These are phyloP conservation scores for Carduelis carduelis DNA, from an alignment of 2,797 vertebrate genomes.

Conservation along the genomic window DNA sequence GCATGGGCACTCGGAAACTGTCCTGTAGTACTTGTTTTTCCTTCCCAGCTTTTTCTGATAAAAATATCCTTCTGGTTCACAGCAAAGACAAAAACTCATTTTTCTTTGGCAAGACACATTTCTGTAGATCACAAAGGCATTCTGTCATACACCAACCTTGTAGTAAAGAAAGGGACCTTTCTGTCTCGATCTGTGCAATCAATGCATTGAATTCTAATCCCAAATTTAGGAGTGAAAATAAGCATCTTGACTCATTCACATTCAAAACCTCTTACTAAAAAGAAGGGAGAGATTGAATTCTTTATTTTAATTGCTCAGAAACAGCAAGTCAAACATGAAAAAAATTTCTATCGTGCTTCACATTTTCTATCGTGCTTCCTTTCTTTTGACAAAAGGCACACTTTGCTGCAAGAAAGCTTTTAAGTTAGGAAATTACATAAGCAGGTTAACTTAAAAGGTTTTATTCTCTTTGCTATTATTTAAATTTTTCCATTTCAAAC, in stretches of 20 bases:
- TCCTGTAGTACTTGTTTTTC: not conserved
- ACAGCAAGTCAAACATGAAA: not conserved
- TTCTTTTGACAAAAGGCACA: not conserved
- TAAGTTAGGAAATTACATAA: not conserved
- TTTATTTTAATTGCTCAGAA: not conserved
- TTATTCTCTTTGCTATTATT: not conserved
- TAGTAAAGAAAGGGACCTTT: not conserved
- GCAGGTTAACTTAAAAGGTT: not conserved
- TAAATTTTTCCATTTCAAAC: not conserved
- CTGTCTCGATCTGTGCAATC: not conserved
- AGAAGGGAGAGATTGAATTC: not conserved
- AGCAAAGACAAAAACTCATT: not conserved
- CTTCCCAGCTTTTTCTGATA: not conserved
- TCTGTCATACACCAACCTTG: not conserved
- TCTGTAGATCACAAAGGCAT: not conserved
- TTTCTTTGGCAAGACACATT: not conserved
- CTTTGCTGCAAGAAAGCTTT: not conserved
- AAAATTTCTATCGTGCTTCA: not conserved
- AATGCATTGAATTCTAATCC: not conserved
- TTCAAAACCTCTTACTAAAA: not conserved
- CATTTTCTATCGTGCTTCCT: not conserved
- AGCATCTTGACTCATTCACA: not conserved
- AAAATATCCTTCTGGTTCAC: not conserved
- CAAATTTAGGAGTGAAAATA: not conserved
- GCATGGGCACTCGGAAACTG: not conserved